Percentiles rank a stretch among this genome's conserved stretches.
These are phyloP conservation scores for Psammodynastes pulverulentus DNA, from an alignment of 2,113 vertebrate genomes.

Conservation along the genomic window DNA sequence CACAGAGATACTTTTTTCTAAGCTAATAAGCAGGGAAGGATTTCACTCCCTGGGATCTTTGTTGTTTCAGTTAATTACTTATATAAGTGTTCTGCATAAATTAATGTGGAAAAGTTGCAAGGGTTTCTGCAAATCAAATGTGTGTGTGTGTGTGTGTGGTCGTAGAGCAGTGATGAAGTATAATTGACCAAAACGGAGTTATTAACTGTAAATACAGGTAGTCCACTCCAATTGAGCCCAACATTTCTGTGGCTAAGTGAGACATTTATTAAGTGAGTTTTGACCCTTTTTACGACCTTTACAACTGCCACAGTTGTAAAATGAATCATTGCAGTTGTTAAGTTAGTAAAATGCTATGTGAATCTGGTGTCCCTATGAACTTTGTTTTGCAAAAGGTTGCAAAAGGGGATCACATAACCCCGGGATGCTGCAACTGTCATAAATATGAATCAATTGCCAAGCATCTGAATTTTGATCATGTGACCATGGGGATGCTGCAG, in stretches of 20 bases:
- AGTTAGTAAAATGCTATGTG: neutral
- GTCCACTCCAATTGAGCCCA: neutral
- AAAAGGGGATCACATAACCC: neutral
- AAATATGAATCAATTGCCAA: neutral
- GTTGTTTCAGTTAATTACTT: neutral
- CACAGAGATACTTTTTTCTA: neutral
- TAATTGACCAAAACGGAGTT: neutral
- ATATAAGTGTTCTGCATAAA: neutral
- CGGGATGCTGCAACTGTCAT: neutral
- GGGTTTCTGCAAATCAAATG: neutral
- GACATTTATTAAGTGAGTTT: neutral
- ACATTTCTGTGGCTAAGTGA: neutral
- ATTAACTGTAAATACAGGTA: neutral
- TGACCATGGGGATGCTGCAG: neutral
- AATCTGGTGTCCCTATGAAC: neutral
- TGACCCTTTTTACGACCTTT: neutral
- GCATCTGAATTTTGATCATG: neutral
- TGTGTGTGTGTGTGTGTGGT: neutral
- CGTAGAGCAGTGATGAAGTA: neutral
- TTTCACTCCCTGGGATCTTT: neutral
- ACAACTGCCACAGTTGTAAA: neutral
- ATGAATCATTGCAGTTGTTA: neutral
- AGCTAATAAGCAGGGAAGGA: neutral
- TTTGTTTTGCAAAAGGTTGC: neutral
- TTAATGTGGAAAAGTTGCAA: neutral